Base-by-base conservation (phyloP, 2,113 vertebrate genomes). In the Callionymus lyra region DNA sequence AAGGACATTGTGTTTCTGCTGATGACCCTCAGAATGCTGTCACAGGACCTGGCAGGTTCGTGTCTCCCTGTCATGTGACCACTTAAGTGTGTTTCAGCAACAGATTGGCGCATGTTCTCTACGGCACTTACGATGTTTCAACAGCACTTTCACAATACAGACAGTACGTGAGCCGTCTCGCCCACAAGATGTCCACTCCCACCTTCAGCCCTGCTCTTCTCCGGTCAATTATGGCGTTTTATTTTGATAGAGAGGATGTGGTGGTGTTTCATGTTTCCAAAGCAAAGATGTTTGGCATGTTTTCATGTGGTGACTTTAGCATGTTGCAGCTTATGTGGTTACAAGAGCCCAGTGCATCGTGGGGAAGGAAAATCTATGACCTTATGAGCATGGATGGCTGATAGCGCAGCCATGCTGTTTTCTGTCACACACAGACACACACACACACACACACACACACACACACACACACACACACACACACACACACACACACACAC, bases 321-420 rank as follows among this genome's bases (percentile, higher is more conserved):
- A 9, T 38, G 59, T 27, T 10, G 38, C 4, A 2, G 32, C 44
- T 47, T 54, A 63, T 65, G 63, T 41, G 34, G 73, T 65, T 63
- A 58, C 65, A 79, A 61, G 61, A 71, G 74, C 56, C 55, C 14
- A 43, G 69, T 71, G 70, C 58, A 64, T 70, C 9, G 41, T 72
- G 67, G 68, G 72, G 67, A 56, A 66, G 41, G 37, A 51, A 47
- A 59, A 66, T 68, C 51, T 72, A 53, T 75, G 77, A 72, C 54
- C 47, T 64, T 38, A 67, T 74, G 69, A 65, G 61, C 56, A 78
- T 70, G 62, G 64, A 32, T 50, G 54, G 65, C 76, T 61, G 56
- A 68, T 56, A 52, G 53, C n/a, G 34, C 65, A 63, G 53, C 65
- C 74, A 70, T 75, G 60, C 65, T 56, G 36, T 61, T 47, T 47